A percentile compares a stretch with the other conserved stretches of the same genome.
phyloP scores from a whole-genome alignment of 2,113 vertebrate species.

The Chunga burmeisteri region DNA sequence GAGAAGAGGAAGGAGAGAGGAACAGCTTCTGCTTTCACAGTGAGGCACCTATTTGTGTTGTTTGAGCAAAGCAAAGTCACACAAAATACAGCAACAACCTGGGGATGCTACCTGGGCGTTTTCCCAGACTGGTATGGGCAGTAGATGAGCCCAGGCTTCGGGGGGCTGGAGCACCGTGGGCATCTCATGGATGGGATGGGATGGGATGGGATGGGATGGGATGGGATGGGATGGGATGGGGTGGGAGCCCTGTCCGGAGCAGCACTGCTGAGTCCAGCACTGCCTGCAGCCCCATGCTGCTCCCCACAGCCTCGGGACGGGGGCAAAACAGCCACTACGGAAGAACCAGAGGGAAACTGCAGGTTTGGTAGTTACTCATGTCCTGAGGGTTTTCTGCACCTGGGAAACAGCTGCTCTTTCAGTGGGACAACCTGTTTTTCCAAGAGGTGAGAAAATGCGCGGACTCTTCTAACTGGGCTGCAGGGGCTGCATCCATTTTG shows the following conservation, averaged over 20 bases:
- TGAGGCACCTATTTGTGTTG: background rate
- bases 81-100: background rate
- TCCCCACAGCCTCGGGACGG: rapidly evolving
- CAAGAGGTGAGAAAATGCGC: background rate
- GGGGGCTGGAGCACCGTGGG: background rate
- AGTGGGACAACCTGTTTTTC: background rate
- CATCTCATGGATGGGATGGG: background rate
- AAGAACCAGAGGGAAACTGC: background rate
- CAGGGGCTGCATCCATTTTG: background rate
- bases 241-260: background rate
- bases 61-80: background rate
- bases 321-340: background rate
- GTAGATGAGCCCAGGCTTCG: background rate
- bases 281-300: background rate
- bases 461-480: background rate
- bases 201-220: too few species aligned
- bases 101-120: background rate
- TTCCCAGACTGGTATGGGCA: background rate
- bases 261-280: rapidly evolving
- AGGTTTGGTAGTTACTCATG: background rate
- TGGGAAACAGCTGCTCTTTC: background rate
- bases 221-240: too few species aligned
- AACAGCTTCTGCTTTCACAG: background rate
- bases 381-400: background rate
- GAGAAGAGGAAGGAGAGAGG: background rate